Conservation (phyloP, 1,140 invertebrate genomes). For the Bombus cullumanus region DNA sequence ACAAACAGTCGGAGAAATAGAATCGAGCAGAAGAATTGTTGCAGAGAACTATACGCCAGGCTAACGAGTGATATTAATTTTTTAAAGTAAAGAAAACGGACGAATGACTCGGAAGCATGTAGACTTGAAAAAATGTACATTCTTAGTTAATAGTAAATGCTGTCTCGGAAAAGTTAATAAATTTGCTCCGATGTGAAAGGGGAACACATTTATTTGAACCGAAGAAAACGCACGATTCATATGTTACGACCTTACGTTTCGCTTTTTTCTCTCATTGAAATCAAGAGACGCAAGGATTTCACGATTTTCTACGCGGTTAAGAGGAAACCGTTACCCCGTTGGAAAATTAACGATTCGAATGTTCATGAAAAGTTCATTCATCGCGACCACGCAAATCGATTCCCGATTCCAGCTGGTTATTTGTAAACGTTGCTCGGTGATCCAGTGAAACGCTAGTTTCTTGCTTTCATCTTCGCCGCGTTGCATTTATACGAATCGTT, state of each 20-base stretch:
- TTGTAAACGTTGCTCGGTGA: not conserved
- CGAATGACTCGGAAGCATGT: too few relatives aligned
- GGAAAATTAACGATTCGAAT: slow-evolving; percentile 17
- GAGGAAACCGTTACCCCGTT: not conserved
- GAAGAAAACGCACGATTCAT: not conserved
- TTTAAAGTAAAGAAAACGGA: too few relatives aligned
- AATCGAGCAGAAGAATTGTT: too few relatives aligned
- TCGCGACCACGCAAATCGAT: slow-evolving; percentile 3
- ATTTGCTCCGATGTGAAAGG: not conserved
- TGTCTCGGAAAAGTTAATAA: not conserved
- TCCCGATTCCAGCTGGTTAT: not conserved
- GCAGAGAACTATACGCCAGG: too few relatives aligned
- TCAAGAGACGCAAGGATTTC: not conserved
- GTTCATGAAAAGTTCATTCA: slow-evolving; percentile 15
- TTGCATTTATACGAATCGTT: not conserved
- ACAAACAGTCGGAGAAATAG: too few relatives aligned
- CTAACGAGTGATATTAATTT: too few relatives aligned
- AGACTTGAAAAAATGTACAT: not conserved
- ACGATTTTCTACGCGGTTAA: not conserved
- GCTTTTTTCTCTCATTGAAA: not conserved
- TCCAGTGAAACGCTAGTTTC: not conserved
- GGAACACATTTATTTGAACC: not conserved
- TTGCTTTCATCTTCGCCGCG: not conserved
- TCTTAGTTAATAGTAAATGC: not conserved
- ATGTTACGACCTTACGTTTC: not conserved